Evolutionary conservation across 1,140 invertebrate genomes (phyloP), one percentile per base, ranked within the genome.

Genomic region (Pseudomyrmex dendroicus): DNA sequence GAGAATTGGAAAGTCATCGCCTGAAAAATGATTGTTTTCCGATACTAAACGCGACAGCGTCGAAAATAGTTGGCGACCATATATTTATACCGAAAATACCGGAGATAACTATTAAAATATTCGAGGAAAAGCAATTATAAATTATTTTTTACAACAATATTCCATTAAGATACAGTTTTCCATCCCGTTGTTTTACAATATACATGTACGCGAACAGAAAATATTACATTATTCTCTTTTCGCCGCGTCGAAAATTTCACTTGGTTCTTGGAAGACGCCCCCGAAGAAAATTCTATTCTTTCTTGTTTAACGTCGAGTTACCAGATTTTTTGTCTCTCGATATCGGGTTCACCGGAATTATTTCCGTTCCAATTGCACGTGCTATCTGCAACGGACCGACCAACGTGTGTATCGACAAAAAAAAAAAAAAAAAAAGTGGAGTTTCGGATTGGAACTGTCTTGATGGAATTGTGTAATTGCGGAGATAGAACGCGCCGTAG

Each of bases 1-100:
- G 76, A 59, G 76, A 72, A 80, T 61, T 80, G 76, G 56, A 80
- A 59, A 80, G 76, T 80, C 54, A 80, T 80, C 76, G 76, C 54
- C 46, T 80, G 66, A 59, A 80, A 80, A 80, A 80, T 80, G 76
- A 80, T 80, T 66, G 76, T 80, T 80, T 80, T 72, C 66, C 76
- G 44, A 80, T 78, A 25, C 54, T 78, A 78, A 78, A 78, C 54
- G 44, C 12, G 66, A 70, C 13, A 48, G 44, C 68, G 59, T 13
- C n/a, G n/a, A 70, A 72, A 78, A 68, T 78, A 57, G 15, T 20
- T 22, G 20, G 22, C 54, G 35, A 48, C 52, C 54, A 48, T 35
- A 80, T 68, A 44, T 56, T 56, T 68, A 35, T 35, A 35, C 54
- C 20, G 5, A 66, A 77, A 56, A 46, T 67, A 12, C 56, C 15